A percentile compares a stretch with the other conserved stretches of the same genome.
phyloP scores from a whole-genome alignment of 2,113 vertebrate genomes.

The Phainopepla nitens region DNA sequence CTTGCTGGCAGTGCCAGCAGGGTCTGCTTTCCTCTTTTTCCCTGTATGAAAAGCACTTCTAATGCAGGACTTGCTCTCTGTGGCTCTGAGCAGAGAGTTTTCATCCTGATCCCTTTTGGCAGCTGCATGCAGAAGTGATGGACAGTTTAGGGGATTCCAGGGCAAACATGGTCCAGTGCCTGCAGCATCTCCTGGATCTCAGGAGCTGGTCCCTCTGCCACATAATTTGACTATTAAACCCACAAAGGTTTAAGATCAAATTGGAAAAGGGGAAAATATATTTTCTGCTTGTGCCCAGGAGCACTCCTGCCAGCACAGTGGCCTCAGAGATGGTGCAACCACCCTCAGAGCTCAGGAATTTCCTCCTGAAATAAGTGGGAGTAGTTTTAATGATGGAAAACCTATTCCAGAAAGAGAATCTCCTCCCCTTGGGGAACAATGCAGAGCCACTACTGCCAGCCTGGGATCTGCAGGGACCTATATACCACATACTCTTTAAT shows the following conservation, averaged over 20 bases:
- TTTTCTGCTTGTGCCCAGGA: background rate
- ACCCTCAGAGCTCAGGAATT: background rate
- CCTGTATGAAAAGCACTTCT: background rate
- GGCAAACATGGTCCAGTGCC: background rate
- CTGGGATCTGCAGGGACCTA: background rate
- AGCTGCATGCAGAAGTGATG: background rate
- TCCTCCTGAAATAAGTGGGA: background rate
- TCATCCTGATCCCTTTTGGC: background rate
- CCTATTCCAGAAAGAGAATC: background rate
- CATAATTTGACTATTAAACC: background rate
- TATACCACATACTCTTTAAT: accelerated
- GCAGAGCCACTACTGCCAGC: background rate
- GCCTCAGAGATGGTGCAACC: background rate
- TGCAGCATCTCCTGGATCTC: background rate
- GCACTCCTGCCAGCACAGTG: background rate
- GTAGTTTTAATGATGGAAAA: background rate
- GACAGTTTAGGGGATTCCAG: background rate
- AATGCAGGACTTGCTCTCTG: background rate
- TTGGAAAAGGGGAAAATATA: background rate
- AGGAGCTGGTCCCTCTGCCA: background rate
- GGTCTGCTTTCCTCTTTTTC: background rate
- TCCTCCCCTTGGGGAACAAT: background rate
- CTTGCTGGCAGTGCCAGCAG: accelerated
- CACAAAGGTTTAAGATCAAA: background rate
- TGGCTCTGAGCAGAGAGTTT: background rate